Evolutionary conservation across 2,113 vertebrate species (phyloP), one percentile per base, ranked within the genome.

Genomic region (Origma solitaria): DNA sequence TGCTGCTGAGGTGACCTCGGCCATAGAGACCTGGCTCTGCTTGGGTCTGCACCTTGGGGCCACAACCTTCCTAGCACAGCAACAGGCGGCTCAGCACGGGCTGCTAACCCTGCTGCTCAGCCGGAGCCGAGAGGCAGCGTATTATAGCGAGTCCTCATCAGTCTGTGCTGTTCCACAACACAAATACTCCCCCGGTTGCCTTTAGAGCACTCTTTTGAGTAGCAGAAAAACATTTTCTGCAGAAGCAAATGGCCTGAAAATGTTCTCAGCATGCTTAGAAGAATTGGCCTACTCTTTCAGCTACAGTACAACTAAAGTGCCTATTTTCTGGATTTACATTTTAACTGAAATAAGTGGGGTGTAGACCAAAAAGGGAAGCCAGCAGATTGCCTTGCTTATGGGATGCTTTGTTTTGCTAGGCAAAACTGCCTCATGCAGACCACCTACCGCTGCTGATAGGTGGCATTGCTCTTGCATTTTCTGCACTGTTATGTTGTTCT

Each of bases 61-160:
- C 9, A 9, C 8, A 40, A 31, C 22, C 30, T 61, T 50, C 37
- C 47, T 31, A 10, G 38, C 3, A 8, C 0, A 0, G 54, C 44
- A 80, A 30, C 38, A 28, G 35, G 47, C 0, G 0, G 10, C 38
- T 54, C 3, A 1, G 42, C 25, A 13, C 0, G 0, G 56, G 20
- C 56, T 89, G 40, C 60, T 54, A 14, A 6, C n/a, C 13, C 20
- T 70, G 37, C n/a, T 81, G 37, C 24, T 86, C 45, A 65, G 24
- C 40, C 76, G 60, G 49, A 15, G 5, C 24, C 0, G 0, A 45
- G 35, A 47, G 40, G 13, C 11, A 69, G 10, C 7, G 25, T 35
- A 6, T 49, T 35, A 14, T 3, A 62, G 35, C 2, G 8, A 82
- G 25, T 25, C 64, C 23, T 61, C 25, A 35, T 51, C 40, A 24